Evolutionary conservation across 2,113 vertebrate genomes (phyloP).

Genomic region (Empidonax alnorum): DNA sequence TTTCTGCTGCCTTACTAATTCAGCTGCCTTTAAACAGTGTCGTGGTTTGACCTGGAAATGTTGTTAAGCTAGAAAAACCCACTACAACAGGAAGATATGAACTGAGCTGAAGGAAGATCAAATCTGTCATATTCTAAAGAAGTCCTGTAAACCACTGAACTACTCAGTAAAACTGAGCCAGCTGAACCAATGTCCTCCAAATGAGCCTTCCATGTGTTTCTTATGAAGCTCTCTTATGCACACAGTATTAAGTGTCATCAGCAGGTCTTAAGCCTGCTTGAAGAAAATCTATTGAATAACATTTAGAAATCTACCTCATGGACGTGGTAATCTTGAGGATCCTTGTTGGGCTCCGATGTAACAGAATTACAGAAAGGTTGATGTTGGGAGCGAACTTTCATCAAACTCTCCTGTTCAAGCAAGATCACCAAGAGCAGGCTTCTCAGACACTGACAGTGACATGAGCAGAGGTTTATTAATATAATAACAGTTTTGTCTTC

Average conservation of each 20-base stretch:
- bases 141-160: background rate
- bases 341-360: background rate
- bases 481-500: background rate
- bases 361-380: background rate
- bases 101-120: background rate
- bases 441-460: background rate
- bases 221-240: background rate
- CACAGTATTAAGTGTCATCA: background rate
- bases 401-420: background rate
- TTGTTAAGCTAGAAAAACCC: no score
- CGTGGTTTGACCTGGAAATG: no score
- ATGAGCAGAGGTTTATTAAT: background rate
- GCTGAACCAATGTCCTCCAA: background rate
- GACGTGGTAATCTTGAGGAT: background rate
- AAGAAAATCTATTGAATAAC: background rate
- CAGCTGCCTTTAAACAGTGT: background rate
- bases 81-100: background rate
- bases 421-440: background rate
- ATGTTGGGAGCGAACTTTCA: background rate
- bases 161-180: background rate
- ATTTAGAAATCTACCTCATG: background rate
- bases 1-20: background rate
- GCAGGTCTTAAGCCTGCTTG: background rate
- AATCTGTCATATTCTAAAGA: background rate
- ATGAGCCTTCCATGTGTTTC: background rate